A percentile compares a stretch with the other conserved stretches of the same genome.
These are phyloP conservation scores for Xanthostigma xanthostigma DNA, from an alignment of 2,888 invertebrate genomes.

Conservation along the genomic window DNA sequence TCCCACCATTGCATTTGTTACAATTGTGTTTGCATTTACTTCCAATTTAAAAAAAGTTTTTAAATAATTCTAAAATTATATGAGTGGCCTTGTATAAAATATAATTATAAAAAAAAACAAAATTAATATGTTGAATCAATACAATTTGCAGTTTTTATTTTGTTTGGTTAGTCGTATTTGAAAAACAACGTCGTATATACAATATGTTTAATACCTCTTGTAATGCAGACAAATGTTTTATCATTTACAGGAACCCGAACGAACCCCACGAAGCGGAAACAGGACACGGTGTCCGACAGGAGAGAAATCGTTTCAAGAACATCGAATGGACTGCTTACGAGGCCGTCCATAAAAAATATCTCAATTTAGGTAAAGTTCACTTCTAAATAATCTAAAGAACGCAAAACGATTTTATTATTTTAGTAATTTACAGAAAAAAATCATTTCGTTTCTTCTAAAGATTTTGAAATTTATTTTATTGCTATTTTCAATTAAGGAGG, in stretches of 20 bases:
- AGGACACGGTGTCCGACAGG: constrained; percentile 51
- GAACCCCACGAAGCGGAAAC: constrained; percentile 51
- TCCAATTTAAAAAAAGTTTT: no score
- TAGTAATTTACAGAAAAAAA: background rate
- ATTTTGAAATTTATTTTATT: no score
- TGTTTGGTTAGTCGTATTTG: background rate
- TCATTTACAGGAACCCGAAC: constrained; percentile 65
- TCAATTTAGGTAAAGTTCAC: constrained; percentile 57
- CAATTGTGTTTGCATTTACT: no score
- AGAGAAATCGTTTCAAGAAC: constrained; percentile 67
- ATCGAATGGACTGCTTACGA: constrained; percentile 91
- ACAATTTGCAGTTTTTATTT: no score
- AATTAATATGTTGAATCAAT: no score
- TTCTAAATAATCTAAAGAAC: background rate
- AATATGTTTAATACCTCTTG: no score
- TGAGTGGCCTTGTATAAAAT: no score
- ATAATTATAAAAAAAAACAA: no score
- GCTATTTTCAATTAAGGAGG: no score
- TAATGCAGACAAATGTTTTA: background rate
- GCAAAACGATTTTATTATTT: background rate
- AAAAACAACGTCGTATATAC: background rate
- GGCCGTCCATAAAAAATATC: constrained; percentile 80
- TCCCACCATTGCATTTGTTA: no score
- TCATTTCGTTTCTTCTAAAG: no score
- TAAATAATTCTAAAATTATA: no score